These are phyloP conservation scores for Oophaga pumilio DNA, from an alignment of 2,113 vertebrate genomes.

Conservation along the genomic window DNA sequence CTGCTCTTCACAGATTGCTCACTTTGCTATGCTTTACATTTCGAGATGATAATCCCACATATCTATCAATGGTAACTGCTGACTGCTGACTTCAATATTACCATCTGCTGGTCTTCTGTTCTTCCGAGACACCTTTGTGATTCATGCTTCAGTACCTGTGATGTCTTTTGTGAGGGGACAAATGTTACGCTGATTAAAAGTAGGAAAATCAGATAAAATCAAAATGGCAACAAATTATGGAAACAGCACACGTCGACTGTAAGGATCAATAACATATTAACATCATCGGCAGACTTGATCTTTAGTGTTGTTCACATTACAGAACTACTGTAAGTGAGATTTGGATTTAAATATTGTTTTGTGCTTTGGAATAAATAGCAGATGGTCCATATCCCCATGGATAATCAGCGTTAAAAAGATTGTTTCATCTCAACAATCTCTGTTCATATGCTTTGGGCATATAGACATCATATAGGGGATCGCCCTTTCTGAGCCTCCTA, in stretches of 20 bases:
- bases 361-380: background rate
- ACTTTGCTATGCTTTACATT: slow-evolving; percentile 7
- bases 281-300: background rate
- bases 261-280: background rate
- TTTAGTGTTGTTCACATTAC: background rate
- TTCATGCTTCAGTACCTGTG: slow-evolving; percentile 8
- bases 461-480: too few species aligned
- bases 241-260: background rate
- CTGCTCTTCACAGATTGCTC: slow-evolving; percentile 23
- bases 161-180: background rate
- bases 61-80: slow-evolving; percentile 10
- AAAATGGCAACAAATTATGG: background rate
- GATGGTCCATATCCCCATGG: background rate
- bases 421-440: background rate
- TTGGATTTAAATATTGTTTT: background rate
- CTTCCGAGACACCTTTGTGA: background rate
- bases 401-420: background rate
- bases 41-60: slow-evolving; percentile 12
- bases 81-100: slow-evolving; percentile 10
- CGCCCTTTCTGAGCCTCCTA: background rate
- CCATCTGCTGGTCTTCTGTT: slow-evolving; percentile 28
- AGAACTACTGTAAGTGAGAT: background rate
- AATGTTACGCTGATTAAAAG: background rate
- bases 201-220: background rate
- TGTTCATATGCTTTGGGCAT: background rate